A percentile compares a stretch with the other conserved stretches of the same genome.
Evolutionary conservation across 1,140 invertebrate species (phyloP).

Genomic region (Brachionus plicatilis): DNA sequence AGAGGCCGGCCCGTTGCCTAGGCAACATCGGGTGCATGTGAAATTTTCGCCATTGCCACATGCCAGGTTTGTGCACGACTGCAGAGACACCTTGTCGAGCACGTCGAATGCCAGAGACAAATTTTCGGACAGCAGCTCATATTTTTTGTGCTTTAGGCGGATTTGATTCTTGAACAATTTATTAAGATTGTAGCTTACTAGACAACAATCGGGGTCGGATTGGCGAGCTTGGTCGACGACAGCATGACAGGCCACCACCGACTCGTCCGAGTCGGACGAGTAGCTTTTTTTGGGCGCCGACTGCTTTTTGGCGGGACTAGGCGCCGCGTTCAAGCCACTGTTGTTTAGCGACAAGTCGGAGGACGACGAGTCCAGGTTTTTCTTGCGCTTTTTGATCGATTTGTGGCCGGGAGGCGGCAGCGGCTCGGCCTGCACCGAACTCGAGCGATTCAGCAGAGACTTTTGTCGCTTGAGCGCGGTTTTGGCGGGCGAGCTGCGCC

Average conservation of each 20-base stretch:
- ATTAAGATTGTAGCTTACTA: not conserved
- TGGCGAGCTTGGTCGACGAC: not conserved
- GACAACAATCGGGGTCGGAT: not conserved
- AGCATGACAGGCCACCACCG: not conserved
- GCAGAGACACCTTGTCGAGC: not conserved
- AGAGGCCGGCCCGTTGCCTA: not conserved
- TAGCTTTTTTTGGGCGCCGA: not conserved
- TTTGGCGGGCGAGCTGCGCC: not conserved
- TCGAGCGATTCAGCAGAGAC: constrained; percentile 5
- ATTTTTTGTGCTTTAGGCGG: constrained; percentile 29
- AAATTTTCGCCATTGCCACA: not conserved
- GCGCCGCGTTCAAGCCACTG: not conserved
- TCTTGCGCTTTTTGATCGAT: not conserved
- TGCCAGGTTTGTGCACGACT: not conserved
- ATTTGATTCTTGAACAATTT: constrained; percentile 2
- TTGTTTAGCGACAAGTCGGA: not conserved
- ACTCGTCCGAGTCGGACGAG: not conserved
- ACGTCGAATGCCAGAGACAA: constrained; percentile 16
- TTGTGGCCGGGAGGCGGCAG: not conserved
- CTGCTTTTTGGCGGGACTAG: not conserved
- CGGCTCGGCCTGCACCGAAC: not conserved
- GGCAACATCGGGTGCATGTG: not conserved
- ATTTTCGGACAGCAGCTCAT: not conserved
- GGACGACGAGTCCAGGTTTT: constrained; percentile 15
- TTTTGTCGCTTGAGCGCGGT: not conserved